Evolutionary conservation across 2,113 vertebrate genomes (phyloP), one percentile per base, ranked within the genome.

Genomic region (Toxotes jaculatrix): DNA sequence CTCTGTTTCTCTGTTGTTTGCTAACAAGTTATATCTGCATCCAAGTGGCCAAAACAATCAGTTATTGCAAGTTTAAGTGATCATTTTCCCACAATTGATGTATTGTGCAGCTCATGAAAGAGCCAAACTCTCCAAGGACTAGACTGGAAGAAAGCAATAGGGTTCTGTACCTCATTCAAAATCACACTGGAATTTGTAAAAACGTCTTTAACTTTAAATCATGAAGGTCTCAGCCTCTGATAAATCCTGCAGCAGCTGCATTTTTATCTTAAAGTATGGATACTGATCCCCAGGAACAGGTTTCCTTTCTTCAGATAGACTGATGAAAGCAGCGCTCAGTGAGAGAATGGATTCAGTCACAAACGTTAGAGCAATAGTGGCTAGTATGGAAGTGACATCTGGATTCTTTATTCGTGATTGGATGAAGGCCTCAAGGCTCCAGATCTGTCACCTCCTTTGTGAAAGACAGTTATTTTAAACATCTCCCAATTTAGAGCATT

Each of bases 381-480:
- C 23, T 14, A 64, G n/a, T 23, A 4, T 32, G 47, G 34, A 5
- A 49, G 10, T 12, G 34, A 64, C 34, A 23, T 36, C n/a, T 13
- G 55, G 32, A 21, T 11, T 7, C 45, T 47, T 23, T 68, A 16
- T 19, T 19, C 47, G n/a, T 40, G 62, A 31, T 4, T 59, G 42
- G 53, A 56, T 40, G 47, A 74, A 56, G 17, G 23, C 76, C 72
- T 72, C 14, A 9, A 69, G 59, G 32, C 68, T 75, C 21, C 10
- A 51, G 49, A 80, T 80, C 63, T 43, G 53, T 79, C 65, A 69
- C 34, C 27, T 83, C 59, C 16, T 71, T 63, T 68, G 11, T n/a
- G 16, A 21, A 9, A n/a, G 10, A 65, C 40, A 56, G 31, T 11
- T 57, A n/a, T 43, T 73, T 59, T 11, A 79, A 87, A 36, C 17